Percentiles rank a stretch among this genome's conserved stretches.
Evolutionary conservation across 2,888 invertebrate species (phyloP).

Genomic region (Helobdella robusta): DNA sequence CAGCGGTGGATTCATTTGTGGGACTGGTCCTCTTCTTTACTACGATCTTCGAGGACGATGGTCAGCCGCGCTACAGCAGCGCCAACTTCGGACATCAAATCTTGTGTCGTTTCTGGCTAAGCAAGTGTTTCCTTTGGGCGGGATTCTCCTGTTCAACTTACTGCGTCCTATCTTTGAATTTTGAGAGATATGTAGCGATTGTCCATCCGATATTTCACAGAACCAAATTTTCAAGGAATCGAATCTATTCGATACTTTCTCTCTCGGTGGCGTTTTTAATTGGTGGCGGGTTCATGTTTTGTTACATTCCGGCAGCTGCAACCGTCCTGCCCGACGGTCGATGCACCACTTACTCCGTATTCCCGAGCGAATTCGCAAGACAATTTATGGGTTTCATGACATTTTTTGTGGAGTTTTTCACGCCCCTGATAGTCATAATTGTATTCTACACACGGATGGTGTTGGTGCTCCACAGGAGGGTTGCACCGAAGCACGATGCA

Average conservation of each 20-base stretch:
- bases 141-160: constrained; percentile 31
- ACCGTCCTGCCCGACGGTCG: constrained; percentile 27
- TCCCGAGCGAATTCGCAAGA: constrained; percentile 17
- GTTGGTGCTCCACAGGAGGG: constrained; percentile 21
- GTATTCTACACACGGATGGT: constrained; percentile 31
- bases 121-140: constrained; percentile 31
- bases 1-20: constrained; percentile 28
- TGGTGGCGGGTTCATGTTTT: constrained; percentile 27
- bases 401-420: constrained; percentile 30
- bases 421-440: constrained; percentile 30
- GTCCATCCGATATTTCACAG: constrained; percentile 33
- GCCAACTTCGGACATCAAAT: constrained; percentile 19
- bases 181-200: constrained; percentile 31
- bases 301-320: constrained; percentile 21
- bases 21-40: constrained; percentile 26
- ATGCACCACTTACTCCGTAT: constrained; percentile 28
- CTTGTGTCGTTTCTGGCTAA: constrained; percentile 31
- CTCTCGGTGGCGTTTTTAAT: constrained; percentile 24
- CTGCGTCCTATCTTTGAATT: constrained; percentile 29
- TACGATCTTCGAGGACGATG: constrained; percentile 13
- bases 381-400: constrained; percentile 27
- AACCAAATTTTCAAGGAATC: constrained; percentile 26
- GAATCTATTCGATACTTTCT: constrained; percentile 8
- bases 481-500: constrained; percentile 1
- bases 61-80: neutral